Evolutionary conservation across 1,140 invertebrate genomes (phyloP).

Genomic region (Drosophila lacteicornis): DNA sequence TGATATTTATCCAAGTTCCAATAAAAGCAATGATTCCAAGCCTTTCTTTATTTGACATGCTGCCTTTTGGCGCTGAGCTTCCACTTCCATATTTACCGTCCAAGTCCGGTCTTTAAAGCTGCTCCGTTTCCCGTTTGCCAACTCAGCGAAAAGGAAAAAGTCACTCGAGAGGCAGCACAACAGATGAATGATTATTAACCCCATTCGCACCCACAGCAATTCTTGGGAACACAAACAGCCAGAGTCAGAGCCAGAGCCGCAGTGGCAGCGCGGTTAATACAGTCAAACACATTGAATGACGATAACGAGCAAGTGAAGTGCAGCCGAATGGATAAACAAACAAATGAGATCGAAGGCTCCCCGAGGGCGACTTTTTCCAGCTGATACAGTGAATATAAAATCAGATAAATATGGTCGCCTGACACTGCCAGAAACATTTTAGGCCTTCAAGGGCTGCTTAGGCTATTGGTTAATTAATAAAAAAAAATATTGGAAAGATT

Average conservation of each 20-base stretch:
- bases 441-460: neutral
- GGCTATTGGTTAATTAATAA: too few relatives aligned
- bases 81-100: neutral
- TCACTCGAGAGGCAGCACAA: neutral
- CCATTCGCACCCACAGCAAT: slow-evolving; percentile 8
- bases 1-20: neutral
- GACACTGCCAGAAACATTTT: neutral
- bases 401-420: neutral
- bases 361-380: neutral
- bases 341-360: slow-evolving; percentile 5
- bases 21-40: neutral
- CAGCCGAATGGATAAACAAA: slow-evolving; percentile 41
- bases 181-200: slow-evolving; percentile 17
- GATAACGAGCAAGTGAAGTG: slow-evolving; percentile 30
- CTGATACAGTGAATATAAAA: slow-evolving; percentile 1
- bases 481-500: too few relatives aligned
- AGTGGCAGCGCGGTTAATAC: slow-evolving; percentile 26
- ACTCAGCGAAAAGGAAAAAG: slow-evolving; percentile 18
- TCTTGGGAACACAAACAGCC: slow-evolving; percentile 29
- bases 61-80: neutral
- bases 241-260: neutral
- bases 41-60: slow-evolving; percentile 7
- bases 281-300: slow-evolving; percentile 25
- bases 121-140: slow-evolving; percentile 2
- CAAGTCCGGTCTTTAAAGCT: neutral